Percentiles rank a stretch among this genome's conserved stretches.
These are phyloP conservation scores for Eulimnadia texana DNA, from an alignment of 1,140 invertebrate species.

Conservation along the genomic window DNA sequence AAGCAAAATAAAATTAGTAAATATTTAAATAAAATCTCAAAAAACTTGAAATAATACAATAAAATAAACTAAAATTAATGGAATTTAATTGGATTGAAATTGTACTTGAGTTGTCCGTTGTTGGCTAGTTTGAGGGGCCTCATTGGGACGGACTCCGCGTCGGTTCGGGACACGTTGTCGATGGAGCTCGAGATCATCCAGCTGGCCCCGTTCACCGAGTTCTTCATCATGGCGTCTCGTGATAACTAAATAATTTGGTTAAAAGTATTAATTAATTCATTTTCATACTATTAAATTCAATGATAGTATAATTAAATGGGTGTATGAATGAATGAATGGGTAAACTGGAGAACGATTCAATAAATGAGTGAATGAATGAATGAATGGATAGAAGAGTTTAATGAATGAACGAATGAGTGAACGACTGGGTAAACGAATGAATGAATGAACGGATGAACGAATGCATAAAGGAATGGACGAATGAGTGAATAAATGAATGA, in stretches of 20 bases:
- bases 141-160: slow-evolving; percentile 50
- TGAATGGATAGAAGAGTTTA: too few species aligned
- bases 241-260: not conserved
- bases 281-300: too few species aligned
- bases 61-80: slow-evolving; percentile 1
- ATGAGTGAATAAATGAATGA: too few species aligned
- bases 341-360: too few species aligned
- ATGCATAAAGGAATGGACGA: too few species aligned
- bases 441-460: too few species aligned
- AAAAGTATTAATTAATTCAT: not conserved
- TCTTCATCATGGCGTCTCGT: not conserved
- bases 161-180: slow-evolving; percentile 28
- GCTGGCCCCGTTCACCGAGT: slow-evolving; percentile 18
- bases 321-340: too few species aligned
- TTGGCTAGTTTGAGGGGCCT: slow-evolving; percentile 39
- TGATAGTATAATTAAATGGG: too few species aligned
- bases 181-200: slow-evolving; percentile 20
- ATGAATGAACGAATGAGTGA: too few species aligned
- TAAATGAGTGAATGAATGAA: too few species aligned
- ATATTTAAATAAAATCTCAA: not conserved
- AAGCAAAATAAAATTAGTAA: not conserved
- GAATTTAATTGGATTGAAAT: not conserved
- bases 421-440: too few species aligned
- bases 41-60: not conserved
- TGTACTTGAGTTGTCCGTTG: slow-evolving; percentile 1